Base-by-base conservation (phyloP, 1,140 invertebrate genomes). In the Zaprionus davidi region DNA sequence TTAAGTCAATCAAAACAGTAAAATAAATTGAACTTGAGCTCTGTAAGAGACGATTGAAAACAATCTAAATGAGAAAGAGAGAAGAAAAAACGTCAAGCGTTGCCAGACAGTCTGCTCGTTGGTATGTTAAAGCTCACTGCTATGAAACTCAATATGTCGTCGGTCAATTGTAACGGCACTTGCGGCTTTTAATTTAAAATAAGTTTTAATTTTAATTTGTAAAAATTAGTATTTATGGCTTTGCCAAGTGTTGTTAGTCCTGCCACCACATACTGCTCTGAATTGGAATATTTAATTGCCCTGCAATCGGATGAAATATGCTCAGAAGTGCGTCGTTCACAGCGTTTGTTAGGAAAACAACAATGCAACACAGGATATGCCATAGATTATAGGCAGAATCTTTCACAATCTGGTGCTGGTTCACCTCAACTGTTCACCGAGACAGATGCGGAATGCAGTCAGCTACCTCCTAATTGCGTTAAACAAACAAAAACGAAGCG, bases 381-480 rank as follows among this genome's bases (percentile, higher is more conserved):
- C n/a, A 46, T 6, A 3, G 6, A 46, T 17, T n/a, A 6, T 1
- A 60, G 13, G 26, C 3, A n/a, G 3, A 46, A 17, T 46, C 7
- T 17, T 9, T 17, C n/a, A 3, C 2, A 17, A 17, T 17, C 41
- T 57, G 12, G n/a, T 59, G 13, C 20, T 56, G 26, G 44, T 6
- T 87, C 83, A 3, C 83, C 83, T 0, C 65, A 76, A 58, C 44
- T 87, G 17, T 88, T 87, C 53, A 49, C 22, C 0, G 81, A 83
- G 3, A 67, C 60, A 9, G 74, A 88, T 36, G 75, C 53, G 6
- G 55, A 78, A 15, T 60, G 17, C 13, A 83, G 51, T 64, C 73
- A 71, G 26, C 17, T 62, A 20, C 56, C 36, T 6, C 56, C 68
- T 5, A 59, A 55, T 3, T 20, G 11, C 1, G 7, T n/a, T 6